These are phyloP conservation scores for Scelioninae gen. 2 DNA, from an alignment of 2,888 invertebrate species.

Conservation along the genomic window DNA sequence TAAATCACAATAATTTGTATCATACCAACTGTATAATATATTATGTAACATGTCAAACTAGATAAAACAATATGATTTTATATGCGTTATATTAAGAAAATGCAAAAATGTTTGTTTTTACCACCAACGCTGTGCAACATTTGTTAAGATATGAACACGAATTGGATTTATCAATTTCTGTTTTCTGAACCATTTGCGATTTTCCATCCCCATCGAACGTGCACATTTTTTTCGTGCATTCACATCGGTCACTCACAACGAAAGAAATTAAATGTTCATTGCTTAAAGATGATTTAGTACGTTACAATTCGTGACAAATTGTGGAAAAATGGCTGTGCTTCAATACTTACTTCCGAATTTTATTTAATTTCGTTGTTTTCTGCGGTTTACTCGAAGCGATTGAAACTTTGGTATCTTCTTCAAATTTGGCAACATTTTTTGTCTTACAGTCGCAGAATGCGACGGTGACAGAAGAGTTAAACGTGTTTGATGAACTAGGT, in stretches of 20 bases:
- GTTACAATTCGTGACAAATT: background rate
- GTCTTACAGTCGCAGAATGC: background rate
- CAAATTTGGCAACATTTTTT: background rate
- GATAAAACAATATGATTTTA: no score
- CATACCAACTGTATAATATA: no score
- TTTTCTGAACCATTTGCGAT: background rate
- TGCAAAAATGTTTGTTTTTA: background rate
- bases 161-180: background rate
- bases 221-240: background rate
- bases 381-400: background rate
- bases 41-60: no score
- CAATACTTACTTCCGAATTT: background rate
- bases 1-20: no score
- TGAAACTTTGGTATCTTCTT: no score
- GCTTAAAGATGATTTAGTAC: background rate
- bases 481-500: slow-evolving; percentile 1
- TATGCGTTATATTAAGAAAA: no score
- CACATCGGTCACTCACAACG: background rate
- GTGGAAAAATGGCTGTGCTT: background rate
- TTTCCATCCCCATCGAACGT: background rate
- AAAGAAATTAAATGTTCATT: background rate
- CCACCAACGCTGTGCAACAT: background rate
- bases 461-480: background rate
- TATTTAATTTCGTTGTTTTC: background rate
- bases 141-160: no score